Evolutionary conservation across 2,888 invertebrate genomes (phyloP), one percentile per base, ranked within the genome.

Genomic region (Silvanus unidentatus): DNA sequence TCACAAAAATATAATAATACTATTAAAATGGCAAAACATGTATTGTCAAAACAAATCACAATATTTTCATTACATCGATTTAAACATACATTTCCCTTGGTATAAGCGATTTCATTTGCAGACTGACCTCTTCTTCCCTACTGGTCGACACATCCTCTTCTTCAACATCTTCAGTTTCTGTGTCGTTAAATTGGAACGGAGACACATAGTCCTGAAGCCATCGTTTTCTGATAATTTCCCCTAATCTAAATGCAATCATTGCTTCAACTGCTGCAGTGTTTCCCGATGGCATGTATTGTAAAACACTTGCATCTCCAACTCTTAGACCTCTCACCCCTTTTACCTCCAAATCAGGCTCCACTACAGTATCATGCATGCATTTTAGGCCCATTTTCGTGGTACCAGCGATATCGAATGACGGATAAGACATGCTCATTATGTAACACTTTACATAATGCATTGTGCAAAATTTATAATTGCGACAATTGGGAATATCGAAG

Each of bases 171-270:
- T 22, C 22, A 32, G 3, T 32, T 32, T 32, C 32, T 12, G 32
- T 32, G n/a, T 32, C 32, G 22, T 32, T 32, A 9, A 32, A 29
- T 16, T 39, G 42, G 9, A 47, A 52, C 2, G 45, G 45, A n/a
- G 55, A 53, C n/a, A 36, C 41, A 34, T 59, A 60, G 35, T 53
- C 53, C 32, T 54, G 56, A 5, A 57, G 16, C 61, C 61, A 61
- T 39, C 59, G 59, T 30, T 50, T 48, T 40, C 69, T 72, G 12
- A 77, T 69, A 51, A 74, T 60, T 49, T 76, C 74, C 2, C 73
- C 67, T n/a, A 72, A 73, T 48, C 74, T 75, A 51, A 77, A 77
- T 0, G 72, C 79, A 15, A 78, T 74, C 77, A 78, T 77, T 12
- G 77, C 75, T 6, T 74, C 73, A 0, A 77, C 74, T 0, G 77